Conservation (phyloP, 2,888 invertebrate genomes). For the Thecocarcelia acutangulata region DNA sequence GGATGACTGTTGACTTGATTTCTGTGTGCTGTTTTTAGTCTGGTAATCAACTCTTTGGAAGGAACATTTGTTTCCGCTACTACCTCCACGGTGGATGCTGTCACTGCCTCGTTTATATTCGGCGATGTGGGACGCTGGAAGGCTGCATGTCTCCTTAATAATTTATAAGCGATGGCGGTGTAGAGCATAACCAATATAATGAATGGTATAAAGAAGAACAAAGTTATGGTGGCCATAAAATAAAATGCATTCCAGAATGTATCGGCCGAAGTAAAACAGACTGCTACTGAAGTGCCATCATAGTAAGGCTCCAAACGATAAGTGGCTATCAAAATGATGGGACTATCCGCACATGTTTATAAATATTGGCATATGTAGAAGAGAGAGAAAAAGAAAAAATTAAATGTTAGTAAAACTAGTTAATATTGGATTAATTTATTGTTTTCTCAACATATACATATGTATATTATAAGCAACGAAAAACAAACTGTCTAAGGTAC, state of each 20-base stretch:
- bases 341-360: conserved; percentile 83
- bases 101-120: conserved; percentile 48
- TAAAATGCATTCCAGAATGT: conserved; percentile 90
- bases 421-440: no score
- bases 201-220: conserved; percentile 93
- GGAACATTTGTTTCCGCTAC: conserved; percentile 42
- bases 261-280: conserved; percentile 91
- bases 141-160: conserved; percentile 84
- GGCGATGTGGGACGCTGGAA: conserved; percentile 66
- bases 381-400: not conserved
- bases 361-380: not conserved
- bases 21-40: conserved; percentile 13
- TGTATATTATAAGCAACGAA: no score
- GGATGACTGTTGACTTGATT: conserved; percentile 72
- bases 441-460: no score
- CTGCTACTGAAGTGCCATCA: conserved; percentile 86
- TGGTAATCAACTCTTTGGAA: conserved; percentile 28
- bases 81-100: conserved; percentile 40
- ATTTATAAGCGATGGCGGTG: conserved; percentile 91
- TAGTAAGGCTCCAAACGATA: conserved; percentile 88
- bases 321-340: conserved; percentile 90
- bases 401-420: not conserved
- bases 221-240: conserved; percentile 89
- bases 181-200: conserved; percentile 91
- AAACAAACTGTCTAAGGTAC: no score